Evolutionary conservation across 37 sponge, comb jelly and placozoan species (phyloP).

Genomic region (Halisarca cf. caerulea): DNA sequence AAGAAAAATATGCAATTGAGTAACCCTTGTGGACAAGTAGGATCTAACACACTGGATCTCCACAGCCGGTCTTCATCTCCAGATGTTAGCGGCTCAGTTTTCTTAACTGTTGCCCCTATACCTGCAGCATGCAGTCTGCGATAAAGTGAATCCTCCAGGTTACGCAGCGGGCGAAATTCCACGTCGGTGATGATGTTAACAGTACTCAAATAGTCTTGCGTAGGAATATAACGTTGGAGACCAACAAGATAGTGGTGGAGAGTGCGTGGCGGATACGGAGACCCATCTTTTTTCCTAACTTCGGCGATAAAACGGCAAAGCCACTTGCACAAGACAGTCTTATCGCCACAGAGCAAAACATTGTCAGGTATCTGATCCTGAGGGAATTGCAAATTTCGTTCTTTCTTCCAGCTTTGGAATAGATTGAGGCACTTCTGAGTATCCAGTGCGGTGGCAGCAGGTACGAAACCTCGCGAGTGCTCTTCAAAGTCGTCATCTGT

Average conservation of each 20-base stretch:
- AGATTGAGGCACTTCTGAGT: background rate
- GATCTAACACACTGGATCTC: constrained; percentile 4
- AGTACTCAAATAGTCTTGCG: background rate
- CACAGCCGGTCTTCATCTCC: constrained; percentile 6
- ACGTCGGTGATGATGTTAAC: background rate
- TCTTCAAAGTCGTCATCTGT: background rate
- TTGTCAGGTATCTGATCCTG: background rate
- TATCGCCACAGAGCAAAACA: background rate
- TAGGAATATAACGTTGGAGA: constrained; percentile 17
- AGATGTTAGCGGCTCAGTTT: background rate
- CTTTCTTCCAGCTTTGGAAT: background rate
- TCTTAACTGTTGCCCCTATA: constrained; percentile 6
- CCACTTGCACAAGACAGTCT: background rate
- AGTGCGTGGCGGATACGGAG: constrained; percentile 6
- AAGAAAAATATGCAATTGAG: constrained; percentile 17
- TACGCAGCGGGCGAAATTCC: background rate
- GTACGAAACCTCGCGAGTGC: background rate
- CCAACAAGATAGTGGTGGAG: background rate
- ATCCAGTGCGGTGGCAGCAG: background rate
- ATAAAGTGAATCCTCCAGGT: background rate
- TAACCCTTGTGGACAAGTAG: background rate
- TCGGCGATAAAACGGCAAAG: constrained; percentile 1
- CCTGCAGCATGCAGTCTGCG: background rate
- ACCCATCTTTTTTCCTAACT: constrained; percentile 21
- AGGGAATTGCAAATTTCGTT: background rate